phyloP scores from a whole-genome alignment of 2,797 vertebrate species.

The Lagothrix lagotricha region DNA sequence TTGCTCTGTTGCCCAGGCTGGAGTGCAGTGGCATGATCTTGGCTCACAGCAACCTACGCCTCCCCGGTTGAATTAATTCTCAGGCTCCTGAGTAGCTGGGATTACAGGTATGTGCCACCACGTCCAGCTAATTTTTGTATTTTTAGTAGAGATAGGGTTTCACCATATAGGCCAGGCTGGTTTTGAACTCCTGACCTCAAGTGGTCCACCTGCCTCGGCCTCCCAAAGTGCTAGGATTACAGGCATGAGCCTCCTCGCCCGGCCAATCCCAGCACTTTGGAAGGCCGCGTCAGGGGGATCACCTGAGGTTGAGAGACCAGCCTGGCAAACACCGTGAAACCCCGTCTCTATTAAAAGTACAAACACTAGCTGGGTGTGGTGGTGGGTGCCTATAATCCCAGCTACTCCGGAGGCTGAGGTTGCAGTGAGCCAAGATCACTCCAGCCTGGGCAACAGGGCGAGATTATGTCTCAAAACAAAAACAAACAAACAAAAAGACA shows the following conservation, averaged over 20 bases:
- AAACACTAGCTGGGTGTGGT: not conserved
- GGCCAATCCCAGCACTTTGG: not conserved
- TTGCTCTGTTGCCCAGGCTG: no score
- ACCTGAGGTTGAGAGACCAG: not conserved
- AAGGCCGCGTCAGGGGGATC: not conserved
- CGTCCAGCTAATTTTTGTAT: not conserved
- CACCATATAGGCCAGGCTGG: not conserved
- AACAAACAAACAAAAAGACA: not conserved
- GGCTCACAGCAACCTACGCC: no score
- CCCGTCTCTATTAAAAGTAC: not conserved
- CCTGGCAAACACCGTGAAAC: not conserved
- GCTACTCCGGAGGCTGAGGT: no score
- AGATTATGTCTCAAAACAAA: not conserved
- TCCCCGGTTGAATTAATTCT: no score
- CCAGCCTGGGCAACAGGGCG: not conserved
- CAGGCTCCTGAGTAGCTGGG: no score
- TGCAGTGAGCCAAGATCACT: not conserved
- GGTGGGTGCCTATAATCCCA: not conserved
- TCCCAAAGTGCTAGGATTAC: not conserved
- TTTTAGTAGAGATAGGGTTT: not conserved
- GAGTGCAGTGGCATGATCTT: no score
- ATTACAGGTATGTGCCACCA: not conserved
- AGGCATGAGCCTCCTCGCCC: not conserved
- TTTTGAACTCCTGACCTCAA: not conserved
- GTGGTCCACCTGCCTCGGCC: not conserved